Evolutionary conservation across 2,113 vertebrate species (phyloP).

Genomic region (Ameiurus melas): DNA sequence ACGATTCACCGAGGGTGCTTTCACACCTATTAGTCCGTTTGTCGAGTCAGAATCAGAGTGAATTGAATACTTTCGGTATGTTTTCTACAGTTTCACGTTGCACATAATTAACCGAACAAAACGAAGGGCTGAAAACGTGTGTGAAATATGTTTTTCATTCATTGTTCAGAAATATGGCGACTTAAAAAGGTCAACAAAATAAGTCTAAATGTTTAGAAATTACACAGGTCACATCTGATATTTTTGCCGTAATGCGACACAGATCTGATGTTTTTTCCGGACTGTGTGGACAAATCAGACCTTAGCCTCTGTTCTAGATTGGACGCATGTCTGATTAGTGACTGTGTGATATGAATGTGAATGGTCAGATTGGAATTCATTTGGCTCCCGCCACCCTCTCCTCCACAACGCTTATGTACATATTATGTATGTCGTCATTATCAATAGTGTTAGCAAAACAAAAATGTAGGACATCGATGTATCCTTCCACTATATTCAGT

Average conservation of each 20-base stretch:
- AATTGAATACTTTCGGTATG: background rate
- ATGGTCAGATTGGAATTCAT: background rate
- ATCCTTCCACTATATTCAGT: background rate
- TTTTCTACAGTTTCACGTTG: background rate
- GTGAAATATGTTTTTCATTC: background rate
- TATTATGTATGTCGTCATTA: background rate
- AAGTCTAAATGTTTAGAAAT: background rate
- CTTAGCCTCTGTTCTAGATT: background rate
- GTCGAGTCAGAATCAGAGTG: background rate
- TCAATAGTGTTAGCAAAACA: background rate
- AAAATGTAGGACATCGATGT: background rate
- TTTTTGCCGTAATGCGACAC: background rate
- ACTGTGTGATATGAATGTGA: background rate
- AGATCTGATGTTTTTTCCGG: background rate
- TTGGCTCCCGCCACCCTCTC: no score
- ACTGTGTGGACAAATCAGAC: background rate
- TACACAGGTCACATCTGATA: background rate
- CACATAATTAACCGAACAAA: background rate
- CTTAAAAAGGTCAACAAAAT: background rate
- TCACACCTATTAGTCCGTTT: background rate
- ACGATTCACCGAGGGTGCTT: conserved; percentile 18
- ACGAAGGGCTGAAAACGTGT: conserved; percentile 1
- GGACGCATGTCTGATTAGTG: no score
- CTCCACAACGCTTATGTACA: background rate
- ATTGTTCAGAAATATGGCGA: background rate